Evolutionary conservation across 2,113 vertebrate genomes (phyloP).

Genomic region (Romanogobio albipinnatus): DNA sequence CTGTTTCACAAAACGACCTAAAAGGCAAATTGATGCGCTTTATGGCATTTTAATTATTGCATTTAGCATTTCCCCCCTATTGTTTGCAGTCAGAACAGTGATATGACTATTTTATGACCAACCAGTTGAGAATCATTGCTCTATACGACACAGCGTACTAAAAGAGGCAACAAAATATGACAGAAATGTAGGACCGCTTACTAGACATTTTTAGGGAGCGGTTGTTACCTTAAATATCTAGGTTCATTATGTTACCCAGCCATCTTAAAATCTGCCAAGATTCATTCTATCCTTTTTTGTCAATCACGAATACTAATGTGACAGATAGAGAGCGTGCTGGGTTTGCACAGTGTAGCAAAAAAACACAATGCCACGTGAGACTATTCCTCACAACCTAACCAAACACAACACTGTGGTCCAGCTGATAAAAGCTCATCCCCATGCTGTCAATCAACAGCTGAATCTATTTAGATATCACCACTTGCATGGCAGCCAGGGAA

Average conservation of each 20-base stretch:
- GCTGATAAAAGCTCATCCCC: conserved; percentile 47
- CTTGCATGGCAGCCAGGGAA: not conserved
- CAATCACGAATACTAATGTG: conserved; percentile 45
- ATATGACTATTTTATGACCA: not conserved
- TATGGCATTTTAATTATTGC: not conserved
- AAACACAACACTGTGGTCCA: conserved; percentile 41
- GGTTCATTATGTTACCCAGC: conserved; percentile 3
- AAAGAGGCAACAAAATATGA: not conserved
- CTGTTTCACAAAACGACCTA: not conserved
- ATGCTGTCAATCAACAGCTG: conserved; percentile 43
- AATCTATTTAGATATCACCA: conserved; percentile 47
- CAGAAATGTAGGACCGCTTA: not conserved
- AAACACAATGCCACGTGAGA: conserved; percentile 42
- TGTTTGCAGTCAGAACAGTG: not conserved
- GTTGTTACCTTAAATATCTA: not conserved
- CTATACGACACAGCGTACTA: not conserved
- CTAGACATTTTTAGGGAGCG: not conserved
- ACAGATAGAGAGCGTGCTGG: conserved; percentile 29
- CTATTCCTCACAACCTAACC: conserved; percentile 19
- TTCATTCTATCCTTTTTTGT: conserved; percentile 14
- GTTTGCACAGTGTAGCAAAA: conserved; percentile 1
- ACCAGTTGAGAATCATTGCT: not conserved
- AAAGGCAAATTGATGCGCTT: not conserved
- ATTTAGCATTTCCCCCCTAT: not conserved
- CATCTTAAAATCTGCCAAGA: not conserved